Base-by-base conservation (phyloP, 2,888 invertebrate genomes). In the Clistopyga incitator region DNA sequence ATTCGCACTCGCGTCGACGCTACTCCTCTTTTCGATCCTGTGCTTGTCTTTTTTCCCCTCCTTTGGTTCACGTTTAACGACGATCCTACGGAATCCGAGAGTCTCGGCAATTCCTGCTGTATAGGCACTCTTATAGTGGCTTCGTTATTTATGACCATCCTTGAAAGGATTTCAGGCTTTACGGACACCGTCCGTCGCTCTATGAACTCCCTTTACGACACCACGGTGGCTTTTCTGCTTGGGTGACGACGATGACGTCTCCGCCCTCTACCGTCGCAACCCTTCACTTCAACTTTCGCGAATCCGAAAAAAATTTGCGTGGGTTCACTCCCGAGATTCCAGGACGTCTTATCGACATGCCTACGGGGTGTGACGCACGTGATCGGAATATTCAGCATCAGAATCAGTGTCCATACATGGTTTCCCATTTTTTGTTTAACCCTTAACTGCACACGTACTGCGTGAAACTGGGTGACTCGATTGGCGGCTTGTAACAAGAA, bases 91-190 rank as follows among this genome's bases (percentile, higher is more conserved):
- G 52, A 29, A 29, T 25, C 29, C 1, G 18, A n/a, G 29, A 50
- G 50, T 68, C 25, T 29, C 34, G 10, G 13, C 3, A 68, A 18
- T 50, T 25, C 15, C 25, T 56, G 25, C 25, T 56, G 13, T n/a
- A 52, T 29, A 52, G n/a, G 18, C 52, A 10, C 25, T 38, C 18
- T 42, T 67, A 45, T 67, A 15, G 20, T 15, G 23, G 6, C 68
- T 6, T 1, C 4, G 68, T 34, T 34, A 52, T 68, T 68, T 68
- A 68, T 50, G 68, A 68, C 52, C n/a, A 52, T 52, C 50, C 34
- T 68, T 68, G 52, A 68, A 50, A 68, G 68, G 29, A 68, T 68
- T 68, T 34, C 34, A 52, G 47, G 34, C 68, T 68, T 68, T 52
- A 34, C 47, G 50, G 23, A 13, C 29, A 20, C 10, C 50, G 34